phyloP scores from a whole-genome alignment of 2,888 invertebrate species.

The Rotaria macrura region DNA sequence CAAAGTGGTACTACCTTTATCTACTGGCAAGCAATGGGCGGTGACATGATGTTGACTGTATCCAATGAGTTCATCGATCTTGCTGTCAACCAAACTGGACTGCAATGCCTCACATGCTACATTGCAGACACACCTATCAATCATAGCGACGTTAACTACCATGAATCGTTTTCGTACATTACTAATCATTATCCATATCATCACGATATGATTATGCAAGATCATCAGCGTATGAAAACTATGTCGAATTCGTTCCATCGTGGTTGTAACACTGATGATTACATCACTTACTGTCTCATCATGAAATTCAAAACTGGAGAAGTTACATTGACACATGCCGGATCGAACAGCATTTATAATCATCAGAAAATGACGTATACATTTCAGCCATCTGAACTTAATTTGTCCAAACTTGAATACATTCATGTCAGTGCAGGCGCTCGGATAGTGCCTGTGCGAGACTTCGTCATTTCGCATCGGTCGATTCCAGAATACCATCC shows the following conservation, averaged over 20 bases:
- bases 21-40: background rate
- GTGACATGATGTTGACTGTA: background rate
- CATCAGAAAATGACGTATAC: background rate
- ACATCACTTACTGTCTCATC: background rate
- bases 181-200: background rate
- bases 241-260: background rate
- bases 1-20: background rate
- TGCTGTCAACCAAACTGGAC: background rate
- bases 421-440: background rate
- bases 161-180: background rate
- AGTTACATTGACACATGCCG: background rate
- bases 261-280: background rate
- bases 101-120: background rate
- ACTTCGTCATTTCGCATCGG: background rate
- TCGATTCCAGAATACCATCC: background rate
- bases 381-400: background rate
- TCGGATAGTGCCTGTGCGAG: background rate
- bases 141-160: background rate
- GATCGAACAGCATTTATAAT: background rate
- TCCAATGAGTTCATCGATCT: background rate
- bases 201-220: background rate
- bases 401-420: background rate
- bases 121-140: background rate
- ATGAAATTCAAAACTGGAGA: background rate
- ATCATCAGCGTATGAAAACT: background rate